A percentile compares a stretch with the other conserved stretches of the same genome.
These are phyloP conservation scores for Drosophila subobscura DNA, from an alignment of 1,140 invertebrate genomes.

Conservation along the genomic window DNA sequence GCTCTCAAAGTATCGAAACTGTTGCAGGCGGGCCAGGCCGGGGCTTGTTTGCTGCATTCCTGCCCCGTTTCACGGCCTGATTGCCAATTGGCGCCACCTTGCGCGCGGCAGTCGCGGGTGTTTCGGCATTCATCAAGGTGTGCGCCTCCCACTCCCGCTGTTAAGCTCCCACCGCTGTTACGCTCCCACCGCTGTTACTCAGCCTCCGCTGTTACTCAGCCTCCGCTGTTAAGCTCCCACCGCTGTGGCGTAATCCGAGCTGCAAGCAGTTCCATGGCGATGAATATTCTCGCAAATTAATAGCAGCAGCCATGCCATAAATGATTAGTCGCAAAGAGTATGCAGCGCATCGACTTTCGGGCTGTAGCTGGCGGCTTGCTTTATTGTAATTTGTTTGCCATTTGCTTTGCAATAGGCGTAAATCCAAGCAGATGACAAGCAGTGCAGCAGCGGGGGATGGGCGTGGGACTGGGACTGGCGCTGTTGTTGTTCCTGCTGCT, in stretches of 20 bases:
- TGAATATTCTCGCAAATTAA: too few species aligned
- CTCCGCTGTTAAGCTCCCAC: too few species aligned
- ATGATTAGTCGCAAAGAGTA: too few species aligned
- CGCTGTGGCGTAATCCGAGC: too few species aligned
- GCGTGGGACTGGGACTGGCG: too few species aligned
- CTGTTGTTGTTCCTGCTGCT: too few species aligned
- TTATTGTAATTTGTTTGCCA: not conserved
- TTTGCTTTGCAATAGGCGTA: constrained; percentile 34
- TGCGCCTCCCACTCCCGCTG: not conserved
- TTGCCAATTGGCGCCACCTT: constrained; percentile 53
- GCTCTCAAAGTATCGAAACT: constrained; percentile 34
- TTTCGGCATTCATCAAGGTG: not conserved
- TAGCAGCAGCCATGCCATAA: too few species aligned
- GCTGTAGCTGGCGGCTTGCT: not conserved
- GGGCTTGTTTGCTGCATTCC: constrained; percentile 6
- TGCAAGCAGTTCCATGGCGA: too few species aligned
- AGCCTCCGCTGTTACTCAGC: not conserved
- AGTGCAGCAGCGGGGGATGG: too few species aligned
- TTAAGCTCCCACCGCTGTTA: too few species aligned
- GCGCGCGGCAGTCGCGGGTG: constrained; percentile 3
- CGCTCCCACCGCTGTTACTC: too few species aligned
- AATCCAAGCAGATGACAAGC: constrained; percentile 8
- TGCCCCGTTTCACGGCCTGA: constrained; percentile 31
- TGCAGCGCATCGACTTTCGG: too few species aligned
- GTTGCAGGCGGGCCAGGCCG: not conserved